Evolutionary conservation across 2,888 invertebrate species (phyloP).

Genomic region (Meganola albula): DNA sequence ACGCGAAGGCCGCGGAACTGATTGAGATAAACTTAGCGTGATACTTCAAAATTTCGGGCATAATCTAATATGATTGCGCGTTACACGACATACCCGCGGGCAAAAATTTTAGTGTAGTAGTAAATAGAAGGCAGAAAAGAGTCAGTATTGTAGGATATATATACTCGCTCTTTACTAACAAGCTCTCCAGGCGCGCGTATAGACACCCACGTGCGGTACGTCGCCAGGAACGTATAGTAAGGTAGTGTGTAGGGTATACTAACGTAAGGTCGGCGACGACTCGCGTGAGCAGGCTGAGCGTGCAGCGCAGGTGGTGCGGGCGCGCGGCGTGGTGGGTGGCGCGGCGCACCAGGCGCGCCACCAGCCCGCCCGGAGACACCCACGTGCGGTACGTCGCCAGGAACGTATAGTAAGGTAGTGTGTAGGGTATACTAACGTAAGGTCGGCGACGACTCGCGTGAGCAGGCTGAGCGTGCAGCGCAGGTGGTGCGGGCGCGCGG

Average conservation of each 20-base stretch:
- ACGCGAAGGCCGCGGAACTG: no score
- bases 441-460: slow-evolving; percentile 95
- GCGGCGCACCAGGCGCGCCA: slow-evolving; percentile 88
- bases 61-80: no score
- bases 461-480: slow-evolving; percentile 93
- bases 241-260: no score
- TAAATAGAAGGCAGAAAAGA: no score
- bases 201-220: slow-evolving; percentile 96
- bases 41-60: no score
- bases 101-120: no score
- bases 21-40: no score
- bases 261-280: slow-evolving; percentile 98
- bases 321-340: slow-evolving; percentile 81
- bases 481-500: slow-evolving; percentile 81
- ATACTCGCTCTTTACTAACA: no score
- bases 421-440: slow-evolving; percentile 96
- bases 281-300: slow-evolving; percentile 94
- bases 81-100: no score
- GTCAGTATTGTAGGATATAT: no score
- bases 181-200: slow-evolving; percentile 91
- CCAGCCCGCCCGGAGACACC: slow-evolving; percentile 90
- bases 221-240: slow-evolving; percentile 98
- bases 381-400: slow-evolving; percentile 98
- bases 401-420: no score
- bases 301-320: slow-evolving; percentile 86